These are phyloP conservation scores for Leptinotarsa peninsularis DNA, from an alignment of 2,888 invertebrate species.

Conservation along the genomic window DNA sequence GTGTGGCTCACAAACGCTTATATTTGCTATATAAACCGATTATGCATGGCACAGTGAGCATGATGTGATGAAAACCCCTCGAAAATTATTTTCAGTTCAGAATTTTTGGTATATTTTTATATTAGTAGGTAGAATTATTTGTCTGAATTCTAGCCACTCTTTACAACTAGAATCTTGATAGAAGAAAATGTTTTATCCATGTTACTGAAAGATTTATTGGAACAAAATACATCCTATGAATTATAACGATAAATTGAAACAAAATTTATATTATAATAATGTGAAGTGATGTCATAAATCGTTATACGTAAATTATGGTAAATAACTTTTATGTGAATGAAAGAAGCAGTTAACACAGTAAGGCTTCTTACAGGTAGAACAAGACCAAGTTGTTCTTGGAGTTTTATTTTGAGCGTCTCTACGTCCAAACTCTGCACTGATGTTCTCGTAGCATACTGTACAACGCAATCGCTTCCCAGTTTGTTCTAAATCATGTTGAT, in stretches of 20 bases:
- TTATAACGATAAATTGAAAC: too few relatives aligned
- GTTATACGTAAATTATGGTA: background rate
- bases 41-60: background rate
- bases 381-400: conserved; percentile 23
- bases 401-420: conserved; percentile 22
- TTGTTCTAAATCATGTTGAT: conserved; percentile 23
- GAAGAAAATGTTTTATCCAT: too few relatives aligned
- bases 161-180: too few relatives aligned
- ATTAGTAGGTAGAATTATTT: background rate
- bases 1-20: background rate
- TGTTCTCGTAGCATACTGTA: conserved; percentile 18
- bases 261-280: too few relatives aligned
- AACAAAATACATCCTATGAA: too few relatives aligned
- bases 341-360: conserved; percentile 10
- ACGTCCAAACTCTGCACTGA: conserved; percentile 19
- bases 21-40: background rate
- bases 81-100: background rate
- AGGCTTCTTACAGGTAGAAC: conserved; percentile 16
- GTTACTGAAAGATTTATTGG: too few relatives aligned
- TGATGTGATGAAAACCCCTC: background rate
- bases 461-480: conserved; percentile 23
- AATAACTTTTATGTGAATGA: background rate
- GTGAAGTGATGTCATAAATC: background rate
- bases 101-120: background rate
- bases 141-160: background rate